Conservation (phyloP, 1,140 invertebrate species). For the Diploscapter pachys region DNA sequence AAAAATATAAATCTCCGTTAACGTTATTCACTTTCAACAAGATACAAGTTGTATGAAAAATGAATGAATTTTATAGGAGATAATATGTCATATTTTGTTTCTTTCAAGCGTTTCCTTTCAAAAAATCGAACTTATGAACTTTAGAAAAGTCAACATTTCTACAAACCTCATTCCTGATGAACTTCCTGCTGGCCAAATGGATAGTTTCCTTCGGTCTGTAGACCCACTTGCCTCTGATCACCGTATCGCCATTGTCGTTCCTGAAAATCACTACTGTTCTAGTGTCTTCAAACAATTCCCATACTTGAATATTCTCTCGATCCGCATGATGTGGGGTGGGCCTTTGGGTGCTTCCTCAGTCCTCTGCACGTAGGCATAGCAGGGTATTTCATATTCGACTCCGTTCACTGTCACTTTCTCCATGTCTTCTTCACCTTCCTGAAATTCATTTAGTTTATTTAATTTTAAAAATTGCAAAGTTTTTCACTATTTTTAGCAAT, state of each 20-base stretch:
- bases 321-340: constrained; percentile 78
- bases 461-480: not conserved
- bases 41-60: too few species aligned
- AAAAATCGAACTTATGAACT: too few species aligned
- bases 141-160: too few species aligned
- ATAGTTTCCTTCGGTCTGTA: constrained; percentile 87
- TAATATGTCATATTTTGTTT: too few species aligned
- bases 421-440: constrained; percentile 46
- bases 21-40: too few species aligned
- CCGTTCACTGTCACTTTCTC: constrained; percentile 69
- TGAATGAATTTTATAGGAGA: too few species aligned
- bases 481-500: too few species aligned
- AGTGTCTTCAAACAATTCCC: constrained; percentile 62
- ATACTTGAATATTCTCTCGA: constrained; percentile 73
- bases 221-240: constrained; percentile 83
- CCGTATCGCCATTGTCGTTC: constrained; percentile 71
- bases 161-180: constrained; percentile 65
- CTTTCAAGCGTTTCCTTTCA: too few species aligned
- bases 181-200: constrained; percentile 88
- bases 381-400: constrained; percentile 74
- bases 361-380: constrained; percentile 83
- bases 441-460: constrained; percentile 12
- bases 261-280: constrained; percentile 63
- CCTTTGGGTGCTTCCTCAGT: constrained; percentile 63
- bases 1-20: too few species aligned